Base-by-base conservation (phyloP, 2,113 vertebrate species). In the Phycodurus eques region DNA sequence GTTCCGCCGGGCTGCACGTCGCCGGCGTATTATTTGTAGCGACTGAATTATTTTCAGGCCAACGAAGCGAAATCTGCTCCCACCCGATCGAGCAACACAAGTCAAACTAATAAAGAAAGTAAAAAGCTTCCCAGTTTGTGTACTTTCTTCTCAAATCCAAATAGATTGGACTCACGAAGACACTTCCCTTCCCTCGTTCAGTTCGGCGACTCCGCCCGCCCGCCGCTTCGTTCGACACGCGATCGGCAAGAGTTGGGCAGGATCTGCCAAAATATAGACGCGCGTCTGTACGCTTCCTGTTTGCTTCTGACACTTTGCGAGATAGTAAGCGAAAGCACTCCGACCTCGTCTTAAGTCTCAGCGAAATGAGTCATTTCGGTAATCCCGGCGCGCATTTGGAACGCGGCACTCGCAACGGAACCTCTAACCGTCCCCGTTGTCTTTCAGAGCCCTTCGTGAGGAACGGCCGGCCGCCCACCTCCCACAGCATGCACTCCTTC, bases 401-500 rank as follows among this genome's bases (percentile, higher is more conserved):
- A 66, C 31, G 39, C 15, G 6, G 0, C 39, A 68, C 33, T 51
- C 15, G 54, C n/a, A 71, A 1, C 53, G 19, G n/a, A 65, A 72
- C 51, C 46, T 7, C 0, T n/a, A 8, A 33, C 49, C 6, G 27
- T 44, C 4, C 5, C 17, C 54, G 56, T 65, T 79, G 47, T 60
- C 19, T 85, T 88, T 67, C 93, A 98, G 96, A 98, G 87, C 95
- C 96, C 43, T 96, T 98, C 86, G 96, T 98, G 94, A 97, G 96
- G 94, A 98, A 98, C 85, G 96, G 96, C 88, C 94, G 95, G 75
- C 96, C 96, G 67, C 95, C 95, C 74, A 94, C 96, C 12, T 97
- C 96, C 80, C 96, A 98, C 92, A 97, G 95, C 81, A 94, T 98
- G 94, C 96, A 98, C 90, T 98, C 96, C 77, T 98, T 98, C 89